Evolutionary conservation across 2,888 invertebrate genomes (phyloP), one percentile per base, ranked within the genome.

Genomic region (Drosophila acutilabella): DNA sequence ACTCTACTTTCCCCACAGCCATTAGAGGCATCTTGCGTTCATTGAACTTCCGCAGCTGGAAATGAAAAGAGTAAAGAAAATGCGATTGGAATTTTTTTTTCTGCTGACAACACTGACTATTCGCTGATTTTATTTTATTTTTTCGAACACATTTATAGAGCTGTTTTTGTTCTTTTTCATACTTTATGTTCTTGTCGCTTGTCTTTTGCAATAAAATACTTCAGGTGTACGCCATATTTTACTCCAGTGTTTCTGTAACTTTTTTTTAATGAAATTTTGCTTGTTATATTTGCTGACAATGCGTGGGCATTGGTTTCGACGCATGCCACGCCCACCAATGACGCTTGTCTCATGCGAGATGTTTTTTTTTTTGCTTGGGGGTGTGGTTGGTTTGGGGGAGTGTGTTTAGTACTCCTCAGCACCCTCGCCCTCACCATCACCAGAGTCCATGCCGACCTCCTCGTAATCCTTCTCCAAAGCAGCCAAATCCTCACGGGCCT

Each of bases 401-500:
- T 42, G 13, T 38, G 61, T 68, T 94, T 95, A 96, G 92, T 95
- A 96, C 93, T 96, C 96, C 90, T 96, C 96, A 79, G 95, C 96
- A 78, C 95, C 96, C 91, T 96, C 96, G 81, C 95, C 96, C 91
- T 96, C 96, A 56, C 95, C 96, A 92, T 96, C 96, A 71, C 95
- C 95, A 86, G 96, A 96, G 93, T 96, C 96, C 95, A 96, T 96
- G 92, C 96, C 96, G 90, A 97, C 97, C 93, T 97, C 97, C 93
- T 96, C 96, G 93, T 97, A 97, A 93, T 97, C 97, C 93, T 96
- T 96, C 93, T 96, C 96, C 64, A 97, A 94, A 11, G 96, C 96
- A 60, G 96, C 94, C 89, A 95, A 93, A 93, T 95, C 95, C 85
- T 95, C 95, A 76, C 96, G 94, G 26, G 96, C 97, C 92, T 97